Evolutionary conservation across 2,113 vertebrate species (phyloP).

Genomic region (Semnornis frantzii): DNA sequence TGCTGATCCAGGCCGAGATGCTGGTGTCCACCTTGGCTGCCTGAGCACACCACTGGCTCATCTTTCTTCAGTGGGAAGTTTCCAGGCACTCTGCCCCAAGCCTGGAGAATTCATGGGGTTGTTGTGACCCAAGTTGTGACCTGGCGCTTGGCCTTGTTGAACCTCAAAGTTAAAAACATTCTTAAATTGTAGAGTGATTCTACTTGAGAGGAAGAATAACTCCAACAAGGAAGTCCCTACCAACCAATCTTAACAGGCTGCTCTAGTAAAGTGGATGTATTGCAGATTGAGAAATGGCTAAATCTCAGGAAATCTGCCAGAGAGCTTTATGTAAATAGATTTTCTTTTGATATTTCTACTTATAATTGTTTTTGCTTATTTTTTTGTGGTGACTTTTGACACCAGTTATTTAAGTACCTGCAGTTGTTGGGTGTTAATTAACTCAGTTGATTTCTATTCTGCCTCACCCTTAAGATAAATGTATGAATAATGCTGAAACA

Average conservation of each 20-base stretch:
- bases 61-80: too few relatives aligned
- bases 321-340: neutral
- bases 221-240: neutral
- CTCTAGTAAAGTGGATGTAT: neutral
- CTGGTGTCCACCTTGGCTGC: too few relatives aligned
- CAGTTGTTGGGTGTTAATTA: neutral
- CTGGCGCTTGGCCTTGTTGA: too few relatives aligned
- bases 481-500: neutral
- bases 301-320: neutral
- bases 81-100: too few relatives aligned
- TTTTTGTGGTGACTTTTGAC: neutral
- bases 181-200: neutral
- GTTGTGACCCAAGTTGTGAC: too few relatives aligned
- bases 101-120: too few relatives aligned
- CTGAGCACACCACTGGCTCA: too few relatives aligned
- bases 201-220: neutral
- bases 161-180: neutral
- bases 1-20: too few relatives aligned
- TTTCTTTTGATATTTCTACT: neutral
- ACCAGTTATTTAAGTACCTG: neutral
- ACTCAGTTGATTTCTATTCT: neutral
- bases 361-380: neutral
- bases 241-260: neutral
- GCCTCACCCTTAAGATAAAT: neutral
- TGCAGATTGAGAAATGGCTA: neutral